Base-by-base conservation (phyloP, 2,888 invertebrate species). In the Drosophila bunnanda region DNA sequence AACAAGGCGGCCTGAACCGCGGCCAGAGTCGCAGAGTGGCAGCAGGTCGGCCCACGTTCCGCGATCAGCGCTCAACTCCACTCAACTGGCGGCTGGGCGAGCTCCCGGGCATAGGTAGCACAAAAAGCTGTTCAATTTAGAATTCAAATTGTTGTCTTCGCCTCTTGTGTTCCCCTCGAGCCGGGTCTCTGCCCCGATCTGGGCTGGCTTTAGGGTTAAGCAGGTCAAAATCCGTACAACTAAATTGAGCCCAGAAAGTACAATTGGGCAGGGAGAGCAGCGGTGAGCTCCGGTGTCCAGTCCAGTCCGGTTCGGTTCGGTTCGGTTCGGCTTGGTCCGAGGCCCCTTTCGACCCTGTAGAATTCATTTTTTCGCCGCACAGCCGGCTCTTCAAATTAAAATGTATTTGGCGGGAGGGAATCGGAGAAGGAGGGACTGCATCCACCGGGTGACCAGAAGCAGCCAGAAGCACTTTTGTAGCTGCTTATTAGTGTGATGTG, bases 201-300 rank as follows among this genome's bases (percentile, higher is more conserved):
- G 25, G 25, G 25, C 25, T 60, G 76, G 76, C 72, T 81, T 78
- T 82, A 82, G 86, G 91, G 91, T 91, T 90, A 91, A 89, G 80
- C 91, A 91, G 91, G 91, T 91, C 91, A 91, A 90, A 90, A 84
- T 90, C 88, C 82, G 89, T 91, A 91, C 91, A 90, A 91, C 91
- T 91, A 91, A 91, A 91, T 91, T 91, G 90, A 91, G 90, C 91
- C 81, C 82, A 89, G 84, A 86, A 79, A 79, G 86, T 82, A 88
- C 83, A 91, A 90, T 88, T 85, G 90, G 75, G 77, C 68, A 61
- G 77, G 36, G 60, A 76, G 71, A 25, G 25, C 15, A 15, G 25
- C 8, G 25, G 25, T 28, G 25, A 67, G 55, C 67, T n/a, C 55
- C 46, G 53, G 44, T 46, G 36, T n/a, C n/a, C n/a, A 9, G 48